These are phyloP conservation scores for Myathropa florea DNA, from an alignment of 2,888 invertebrate genomes.

Conservation along the genomic window DNA sequence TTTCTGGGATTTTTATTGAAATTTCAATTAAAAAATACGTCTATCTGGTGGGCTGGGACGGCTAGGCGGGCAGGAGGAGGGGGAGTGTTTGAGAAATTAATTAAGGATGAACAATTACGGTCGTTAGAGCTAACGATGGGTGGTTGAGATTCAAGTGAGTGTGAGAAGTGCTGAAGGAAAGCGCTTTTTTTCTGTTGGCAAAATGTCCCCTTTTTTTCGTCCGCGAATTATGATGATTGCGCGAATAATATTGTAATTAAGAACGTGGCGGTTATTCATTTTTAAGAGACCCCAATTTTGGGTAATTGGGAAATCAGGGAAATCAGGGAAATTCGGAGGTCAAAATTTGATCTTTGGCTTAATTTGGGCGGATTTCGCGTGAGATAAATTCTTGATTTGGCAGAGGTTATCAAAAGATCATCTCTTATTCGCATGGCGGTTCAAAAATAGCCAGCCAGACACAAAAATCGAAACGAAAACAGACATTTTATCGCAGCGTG, in stretches of 20 bases:
- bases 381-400: no score
- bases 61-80: neutral
- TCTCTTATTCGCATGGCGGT: no score
- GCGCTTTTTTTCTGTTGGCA: neutral
- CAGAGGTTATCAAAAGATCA: no score
- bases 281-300: neutral
- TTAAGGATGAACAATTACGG: conserved; percentile 68
- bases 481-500: no score
- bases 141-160: conserved; percentile 11
- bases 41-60: conserved; percentile 16
- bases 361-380: no score
- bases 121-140: conserved; percentile 33
- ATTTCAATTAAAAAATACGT: conserved; percentile 64
- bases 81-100: conserved; percentile 54
- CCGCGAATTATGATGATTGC: neutral
- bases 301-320: no score
- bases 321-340: no score
- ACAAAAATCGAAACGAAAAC: no score
- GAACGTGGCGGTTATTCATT: neutral
- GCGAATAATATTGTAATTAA: neutral
- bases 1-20: conserved; percentile 56
- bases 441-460: no score
- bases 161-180: neutral
- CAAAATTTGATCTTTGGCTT: no score
- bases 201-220: neutral